phyloP scores from a whole-genome alignment of 92 coral and sea anemone genomes.

The Palythoa grandis region DNA sequence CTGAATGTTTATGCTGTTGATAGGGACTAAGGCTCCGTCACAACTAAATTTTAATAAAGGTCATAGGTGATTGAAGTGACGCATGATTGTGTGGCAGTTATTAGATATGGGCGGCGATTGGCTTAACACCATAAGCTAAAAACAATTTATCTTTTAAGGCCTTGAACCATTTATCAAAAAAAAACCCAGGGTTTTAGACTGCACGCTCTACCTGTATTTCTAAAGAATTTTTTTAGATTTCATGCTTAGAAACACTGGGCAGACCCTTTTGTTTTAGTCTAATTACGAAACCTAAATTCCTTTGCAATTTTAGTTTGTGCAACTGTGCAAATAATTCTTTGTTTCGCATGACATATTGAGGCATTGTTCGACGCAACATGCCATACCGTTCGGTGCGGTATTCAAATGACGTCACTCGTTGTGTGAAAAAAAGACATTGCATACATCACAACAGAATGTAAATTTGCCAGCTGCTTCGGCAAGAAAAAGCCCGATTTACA shows the following conservation, averaged over 20 bases:
- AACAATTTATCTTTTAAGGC: not conserved
- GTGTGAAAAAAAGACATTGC: too few species aligned
- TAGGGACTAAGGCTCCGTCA: constrained; percentile 7
- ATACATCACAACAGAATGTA: too few species aligned
- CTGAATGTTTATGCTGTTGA: constrained; percentile 46
- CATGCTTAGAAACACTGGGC: not conserved
- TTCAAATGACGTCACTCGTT: constrained; percentile 10
- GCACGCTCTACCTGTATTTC: not conserved
- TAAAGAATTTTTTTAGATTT: not conserved
- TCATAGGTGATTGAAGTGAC: constrained; percentile 40
- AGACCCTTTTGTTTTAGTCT: not conserved
- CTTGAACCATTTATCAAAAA: not conserved
- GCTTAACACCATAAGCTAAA: not conserved
- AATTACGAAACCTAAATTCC: not conserved
- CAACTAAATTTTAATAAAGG: not conserved
- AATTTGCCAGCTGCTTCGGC: too few species aligned
- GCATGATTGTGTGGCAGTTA: constrained; percentile 14
- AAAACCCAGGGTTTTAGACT: not conserved
- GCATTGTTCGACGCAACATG: not conserved
- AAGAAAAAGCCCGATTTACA: too few species aligned
- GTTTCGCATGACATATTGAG: not conserved
- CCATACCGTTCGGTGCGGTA: not conserved
- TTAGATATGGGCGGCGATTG: constrained; percentile 20
- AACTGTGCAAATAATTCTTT: not conserved
- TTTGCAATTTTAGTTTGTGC: not conserved